These are phyloP conservation scores for Zaprionus bogoriensis DNA, from an alignment of 2,888 invertebrate genomes.

Conservation along the genomic window DNA sequence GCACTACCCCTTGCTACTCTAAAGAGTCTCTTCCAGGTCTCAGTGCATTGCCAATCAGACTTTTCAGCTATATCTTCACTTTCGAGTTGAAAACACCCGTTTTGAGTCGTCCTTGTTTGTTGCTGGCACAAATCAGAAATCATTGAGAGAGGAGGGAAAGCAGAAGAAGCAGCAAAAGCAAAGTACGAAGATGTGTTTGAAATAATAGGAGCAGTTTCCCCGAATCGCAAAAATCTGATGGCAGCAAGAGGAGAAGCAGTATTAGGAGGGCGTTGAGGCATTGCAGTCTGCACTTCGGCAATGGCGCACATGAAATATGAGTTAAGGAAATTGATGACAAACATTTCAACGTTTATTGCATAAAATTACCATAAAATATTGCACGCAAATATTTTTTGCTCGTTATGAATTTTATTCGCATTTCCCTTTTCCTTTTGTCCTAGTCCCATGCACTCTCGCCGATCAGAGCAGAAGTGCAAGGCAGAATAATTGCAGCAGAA, in stretches of 20 bases:
- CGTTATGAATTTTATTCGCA: constrained; percentile 37
- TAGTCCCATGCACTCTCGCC: constrained; percentile 9
- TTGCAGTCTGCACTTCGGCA: constrained; percentile 17
- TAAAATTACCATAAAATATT: constrained; percentile 77
- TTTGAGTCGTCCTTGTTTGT: constrained; percentile 17
- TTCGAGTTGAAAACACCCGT: constrained; percentile 26
- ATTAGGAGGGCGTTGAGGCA: not conserved
- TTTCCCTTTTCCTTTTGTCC: constrained; percentile 18
- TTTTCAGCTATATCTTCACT: not conserved
- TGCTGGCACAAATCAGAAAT: constrained; percentile 34
- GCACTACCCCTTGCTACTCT: too few relatives aligned
- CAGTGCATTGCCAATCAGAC: too few relatives aligned
- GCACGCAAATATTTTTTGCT: constrained; percentile 57
- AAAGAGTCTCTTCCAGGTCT: not conserved
- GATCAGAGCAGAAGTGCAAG: constrained; percentile 40
- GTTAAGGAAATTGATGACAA: constrained; percentile 76
- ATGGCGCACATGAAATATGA: constrained; percentile 73
- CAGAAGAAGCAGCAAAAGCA: not conserved
- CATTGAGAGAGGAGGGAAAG: constrained; percentile 18
- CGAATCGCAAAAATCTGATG: not conserved
- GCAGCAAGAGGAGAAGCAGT: not conserved
- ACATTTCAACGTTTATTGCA: constrained; percentile 77
- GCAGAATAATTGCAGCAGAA: constrained; percentile 47
- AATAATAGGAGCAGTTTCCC: constrained; percentile 47
- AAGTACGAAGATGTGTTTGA: constrained; percentile 25